phyloP scores from a whole-genome alignment of 2,888 invertebrate species.

The Drosophila histrio region DNA sequence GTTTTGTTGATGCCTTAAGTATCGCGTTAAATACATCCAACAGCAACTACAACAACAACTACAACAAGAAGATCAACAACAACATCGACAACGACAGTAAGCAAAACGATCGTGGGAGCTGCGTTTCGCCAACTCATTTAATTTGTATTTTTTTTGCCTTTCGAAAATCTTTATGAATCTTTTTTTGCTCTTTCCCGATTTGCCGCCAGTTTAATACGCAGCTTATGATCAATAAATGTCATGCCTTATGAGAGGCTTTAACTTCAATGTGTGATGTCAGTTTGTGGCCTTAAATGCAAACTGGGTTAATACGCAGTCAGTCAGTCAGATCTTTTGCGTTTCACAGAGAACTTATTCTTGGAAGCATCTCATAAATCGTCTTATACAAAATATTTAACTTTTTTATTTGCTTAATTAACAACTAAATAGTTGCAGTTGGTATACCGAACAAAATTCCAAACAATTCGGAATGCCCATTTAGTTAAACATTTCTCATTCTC shows the following conservation, averaged over 20 bases:
- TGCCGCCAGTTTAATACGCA: conserved; percentile 68
- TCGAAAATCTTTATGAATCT: conserved; percentile 50
- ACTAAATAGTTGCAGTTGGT: conserved; percentile 68
- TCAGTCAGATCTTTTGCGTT: not conserved
- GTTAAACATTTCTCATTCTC: conserved; percentile 56
- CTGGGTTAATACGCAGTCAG: conserved; percentile 63
- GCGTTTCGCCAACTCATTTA: conserved; percentile 69
- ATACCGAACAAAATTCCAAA: conserved; percentile 1
- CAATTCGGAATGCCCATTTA: conserved; percentile 50
- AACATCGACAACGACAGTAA: conserved; percentile 8
- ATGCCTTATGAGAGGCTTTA: conserved; percentile 62
- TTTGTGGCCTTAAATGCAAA: conserved; percentile 28
- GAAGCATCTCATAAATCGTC: conserved; percentile 54
- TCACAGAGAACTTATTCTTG: conserved; percentile 47
- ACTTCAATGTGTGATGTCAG: conserved; percentile 31
- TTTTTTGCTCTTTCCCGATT: conserved; percentile 29
- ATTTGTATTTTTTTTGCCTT: conserved; percentile 34
- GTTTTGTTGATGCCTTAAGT: conserved; percentile 52
- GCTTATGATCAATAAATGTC: conserved; percentile 80
- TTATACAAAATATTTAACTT: conserved; percentile 51
- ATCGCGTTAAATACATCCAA: conserved; percentile 46
- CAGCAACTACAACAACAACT: conserved; percentile 10
- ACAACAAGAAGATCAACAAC: conserved; percentile 12
- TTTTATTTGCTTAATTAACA: conserved; percentile 74
- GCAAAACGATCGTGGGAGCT: conserved; percentile 69